A percentile compares a stretch with the other conserved stretches of the same genome.
phyloP scores from a whole-genome alignment of 1,140 invertebrate species.

The Lysiphlebus fabarum region DNA sequence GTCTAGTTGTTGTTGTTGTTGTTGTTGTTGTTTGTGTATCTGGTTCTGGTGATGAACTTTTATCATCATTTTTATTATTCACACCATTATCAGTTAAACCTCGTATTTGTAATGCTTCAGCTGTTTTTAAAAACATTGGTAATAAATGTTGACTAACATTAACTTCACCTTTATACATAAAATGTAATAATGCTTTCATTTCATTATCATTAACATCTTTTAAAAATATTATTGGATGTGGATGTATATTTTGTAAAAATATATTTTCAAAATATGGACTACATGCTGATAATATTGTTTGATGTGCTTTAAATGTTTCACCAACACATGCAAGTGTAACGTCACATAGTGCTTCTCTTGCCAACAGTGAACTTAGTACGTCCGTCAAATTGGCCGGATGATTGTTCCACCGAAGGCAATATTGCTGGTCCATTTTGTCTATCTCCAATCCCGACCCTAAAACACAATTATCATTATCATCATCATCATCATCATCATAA shows the following conservation, averaged over 20 bases:
- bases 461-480: constrained; percentile 38
- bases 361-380: constrained; percentile 79
- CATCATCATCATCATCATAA: constrained; percentile 1
- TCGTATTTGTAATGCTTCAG: constrained; percentile 85
- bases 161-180: constrained; percentile 90
- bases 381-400: constrained; percentile 85
- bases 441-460: constrained; percentile 52
- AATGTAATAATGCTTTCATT: constrained; percentile 82
- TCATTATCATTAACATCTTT: constrained; percentile 84
- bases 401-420: constrained; percentile 92
- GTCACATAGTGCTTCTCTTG: constrained; percentile 84
- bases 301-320: constrained; percentile 88
- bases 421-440: constrained; percentile 85
- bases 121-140: constrained; percentile 85
- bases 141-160: constrained; percentile 84
- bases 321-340: constrained; percentile 91
- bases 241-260: constrained; percentile 85
- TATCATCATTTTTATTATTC: constrained; percentile 48
- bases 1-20: no score
- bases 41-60: constrained; percentile 48
- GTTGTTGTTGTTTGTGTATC: constrained; percentile 40
- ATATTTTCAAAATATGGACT: constrained; percentile 93
- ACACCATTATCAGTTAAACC: constrained; percentile 82
- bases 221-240: constrained; percentile 88
- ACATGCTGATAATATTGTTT: constrained; percentile 89